Conservation (phyloP, 92 coral and sea anemone species). For the Paragorgia papillata region DNA sequence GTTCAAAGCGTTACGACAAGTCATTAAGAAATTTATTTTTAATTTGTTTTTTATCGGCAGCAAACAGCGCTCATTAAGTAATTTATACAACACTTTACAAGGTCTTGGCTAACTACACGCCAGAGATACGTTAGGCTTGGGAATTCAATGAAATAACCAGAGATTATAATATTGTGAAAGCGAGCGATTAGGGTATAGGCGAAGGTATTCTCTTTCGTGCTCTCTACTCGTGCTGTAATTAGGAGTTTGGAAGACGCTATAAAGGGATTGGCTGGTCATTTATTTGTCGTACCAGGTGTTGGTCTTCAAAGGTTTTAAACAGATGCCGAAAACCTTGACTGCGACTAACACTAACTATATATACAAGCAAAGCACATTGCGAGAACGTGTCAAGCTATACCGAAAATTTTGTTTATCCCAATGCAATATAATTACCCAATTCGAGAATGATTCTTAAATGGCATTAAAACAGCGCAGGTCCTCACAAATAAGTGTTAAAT, state of each 20-base stretch:
- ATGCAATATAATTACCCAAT: no score
- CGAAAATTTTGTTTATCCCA: no score
- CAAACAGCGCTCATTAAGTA: conserved; percentile 41
- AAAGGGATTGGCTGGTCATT: conserved; percentile 37
- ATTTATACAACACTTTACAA: conserved; percentile 33
- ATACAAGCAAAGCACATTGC: no score
- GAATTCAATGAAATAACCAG: not conserved
- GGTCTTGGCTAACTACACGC: not conserved
- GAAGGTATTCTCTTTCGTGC: not conserved
- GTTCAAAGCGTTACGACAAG: conserved; percentile 41
- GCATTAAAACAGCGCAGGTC: no score
- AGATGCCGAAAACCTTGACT: not conserved
- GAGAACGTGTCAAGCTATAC: no score
- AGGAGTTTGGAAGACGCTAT: not conserved
- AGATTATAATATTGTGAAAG: not conserved
- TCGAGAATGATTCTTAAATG: no score
- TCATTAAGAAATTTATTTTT: conserved; percentile 41
- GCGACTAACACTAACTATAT: no score
- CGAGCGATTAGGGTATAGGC: not conserved
- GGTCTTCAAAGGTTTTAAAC: conserved; percentile 29
- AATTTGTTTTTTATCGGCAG: conserved; percentile 46
- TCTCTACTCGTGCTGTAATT: not conserved
- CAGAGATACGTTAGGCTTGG: not conserved
- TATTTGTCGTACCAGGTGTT: conserved; percentile 37
- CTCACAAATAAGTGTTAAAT: no score